Evolutionary conservation across 2,888 invertebrate genomes (phyloP).

Genomic region (Sarcophaga variegata): DNA sequence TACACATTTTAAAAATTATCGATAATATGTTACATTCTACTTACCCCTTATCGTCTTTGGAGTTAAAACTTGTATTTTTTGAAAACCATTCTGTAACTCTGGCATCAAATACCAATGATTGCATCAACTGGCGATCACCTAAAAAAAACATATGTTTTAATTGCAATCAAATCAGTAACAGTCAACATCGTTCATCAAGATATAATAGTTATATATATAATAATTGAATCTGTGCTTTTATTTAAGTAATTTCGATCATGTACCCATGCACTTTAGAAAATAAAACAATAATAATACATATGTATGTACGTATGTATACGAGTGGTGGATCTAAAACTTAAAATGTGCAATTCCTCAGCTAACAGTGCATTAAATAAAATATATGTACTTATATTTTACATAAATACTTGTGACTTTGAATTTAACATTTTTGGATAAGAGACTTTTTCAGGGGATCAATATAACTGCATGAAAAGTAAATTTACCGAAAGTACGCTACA

Average conservation of each 20-base stretch:
- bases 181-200: neutral
- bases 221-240: conserved; percentile 32
- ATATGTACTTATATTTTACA: neutral
- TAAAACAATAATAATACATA: neutral
- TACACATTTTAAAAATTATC: neutral
- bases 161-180: neutral
- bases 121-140: conserved; percentile 93
- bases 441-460: too few relatives aligned
- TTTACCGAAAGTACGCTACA: too few relatives aligned
- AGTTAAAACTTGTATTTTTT: conserved; percentile 87
- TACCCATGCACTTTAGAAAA: conserved; percentile 40
- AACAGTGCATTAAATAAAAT: conserved; percentile 70
- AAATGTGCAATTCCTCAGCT: conserved; percentile 83
- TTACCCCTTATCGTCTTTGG: conserved; percentile 88
- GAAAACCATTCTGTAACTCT: conserved; percentile 94
- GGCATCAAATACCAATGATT: conserved; percentile 93
- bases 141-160: conserved; percentile 71
- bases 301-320: too few relatives aligned
- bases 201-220: too few relatives aligned
- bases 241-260: conserved; percentile 20
- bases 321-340: conserved; percentile 9
- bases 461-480: too few relatives aligned
- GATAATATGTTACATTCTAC: conserved; percentile 70
- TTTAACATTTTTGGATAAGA: too few relatives aligned
- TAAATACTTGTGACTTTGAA: neutral